Conservation (phyloP, 2,797 vertebrate genomes). For the Petrocephalus schoutedeni region DNA sequence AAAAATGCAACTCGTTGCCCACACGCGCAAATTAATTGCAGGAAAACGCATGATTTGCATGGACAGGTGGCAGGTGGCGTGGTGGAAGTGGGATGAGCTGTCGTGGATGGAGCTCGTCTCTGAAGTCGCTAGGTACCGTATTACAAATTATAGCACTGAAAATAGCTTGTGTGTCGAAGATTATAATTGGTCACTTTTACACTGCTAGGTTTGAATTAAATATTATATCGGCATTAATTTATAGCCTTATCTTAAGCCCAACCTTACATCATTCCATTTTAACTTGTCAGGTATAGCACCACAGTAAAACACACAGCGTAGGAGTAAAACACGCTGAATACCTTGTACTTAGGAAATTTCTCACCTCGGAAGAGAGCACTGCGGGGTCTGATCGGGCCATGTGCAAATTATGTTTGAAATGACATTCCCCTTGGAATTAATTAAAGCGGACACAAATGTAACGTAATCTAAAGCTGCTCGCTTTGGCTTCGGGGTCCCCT, state of each 20-base stretch:
- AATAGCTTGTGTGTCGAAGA: neutral
- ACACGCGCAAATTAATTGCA: neutral
- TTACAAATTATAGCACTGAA: neutral
- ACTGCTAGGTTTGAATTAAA: neutral
- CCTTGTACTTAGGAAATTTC: neutral
- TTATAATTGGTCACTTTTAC: conserved; percentile 9
- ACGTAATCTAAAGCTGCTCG: neutral
- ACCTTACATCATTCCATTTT: neutral
- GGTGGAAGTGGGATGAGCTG: neutral
- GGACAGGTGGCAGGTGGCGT: conserved; percentile 2
- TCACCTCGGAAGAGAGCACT: neutral
- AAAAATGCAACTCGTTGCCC: neutral
- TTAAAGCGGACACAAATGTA: conserved; percentile 6
- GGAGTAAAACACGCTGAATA: conserved; percentile 1
- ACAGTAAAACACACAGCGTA: neutral
- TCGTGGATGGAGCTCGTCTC: neutral
- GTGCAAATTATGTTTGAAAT: conserved; percentile 9
- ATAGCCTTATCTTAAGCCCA: neutral
- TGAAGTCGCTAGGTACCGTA: neutral
- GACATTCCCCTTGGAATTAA: conserved; percentile 8
- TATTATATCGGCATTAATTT: neutral
- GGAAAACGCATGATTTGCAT: neutral
- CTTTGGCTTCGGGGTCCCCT: neutral
- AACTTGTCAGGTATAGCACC: neutral
- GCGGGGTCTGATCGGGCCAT: neutral